Evolutionary conservation across 2,888 invertebrate species (phyloP).

Genomic region (Drepana falcataria): DNA sequence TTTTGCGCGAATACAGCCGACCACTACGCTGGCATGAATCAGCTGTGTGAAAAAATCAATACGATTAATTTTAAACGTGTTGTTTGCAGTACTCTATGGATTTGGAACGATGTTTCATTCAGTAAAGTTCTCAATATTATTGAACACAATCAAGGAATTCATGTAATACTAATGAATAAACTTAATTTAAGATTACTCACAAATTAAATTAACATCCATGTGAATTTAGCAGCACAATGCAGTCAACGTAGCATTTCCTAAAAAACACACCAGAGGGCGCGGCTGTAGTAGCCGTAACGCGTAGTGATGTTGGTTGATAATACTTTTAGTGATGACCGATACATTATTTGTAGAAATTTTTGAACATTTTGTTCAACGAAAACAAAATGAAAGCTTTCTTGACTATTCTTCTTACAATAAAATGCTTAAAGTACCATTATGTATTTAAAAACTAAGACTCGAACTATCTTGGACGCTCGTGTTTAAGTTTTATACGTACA

Average conservation of each 20-base stretch:
- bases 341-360: neutral
- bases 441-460: too few relatives aligned
- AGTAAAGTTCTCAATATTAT: neutral
- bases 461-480: too few relatives aligned
- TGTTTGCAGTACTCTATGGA: slow-evolving; percentile 13
- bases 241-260: slow-evolving; percentile 37
- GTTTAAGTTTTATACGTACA: too few relatives aligned
- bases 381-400: too few relatives aligned
- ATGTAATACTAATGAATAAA: slow-evolving; percentile 25
- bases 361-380: too few relatives aligned
- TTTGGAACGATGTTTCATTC: slow-evolving; percentile 2
- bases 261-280: slow-evolving; percentile 66
- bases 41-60: slow-evolving; percentile 71
- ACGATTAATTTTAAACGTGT: slow-evolving; percentile 34
- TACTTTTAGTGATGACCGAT: neutral
- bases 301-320: slow-evolving; percentile 60
- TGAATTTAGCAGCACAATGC: slow-evolving; percentile 47
- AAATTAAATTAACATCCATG: slow-evolving; percentile 44
- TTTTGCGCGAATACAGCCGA: slow-evolving; percentile 50
- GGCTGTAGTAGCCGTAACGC: slow-evolving; percentile 39
- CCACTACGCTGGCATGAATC: slow-evolving; percentile 44
- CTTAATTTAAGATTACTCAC: slow-evolving; percentile 23
- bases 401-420: too few relatives aligned
- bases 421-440: too few relatives aligned
- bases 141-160: neutral